Base-by-base conservation (phyloP, 2,888 invertebrate genomes). In the Sialis fuliginosa region DNA sequence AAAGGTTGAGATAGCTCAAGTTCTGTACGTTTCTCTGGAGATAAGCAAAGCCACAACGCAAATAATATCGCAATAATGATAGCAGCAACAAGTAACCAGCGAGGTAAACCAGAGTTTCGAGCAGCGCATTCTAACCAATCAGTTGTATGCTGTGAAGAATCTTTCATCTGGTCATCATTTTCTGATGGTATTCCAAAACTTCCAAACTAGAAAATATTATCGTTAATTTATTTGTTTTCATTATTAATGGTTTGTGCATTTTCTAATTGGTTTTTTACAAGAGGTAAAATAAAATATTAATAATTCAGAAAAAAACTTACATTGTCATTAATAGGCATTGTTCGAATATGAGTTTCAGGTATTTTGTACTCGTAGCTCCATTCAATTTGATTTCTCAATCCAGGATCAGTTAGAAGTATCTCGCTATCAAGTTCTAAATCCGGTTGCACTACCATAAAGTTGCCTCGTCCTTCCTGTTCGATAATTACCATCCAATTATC, bases 41-140 rank as follows among this genome's bases (percentile, higher is more conserved):
- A 54, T 45, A 69, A 60, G 55, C 68, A 69, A 49, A 71, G 54
- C 67, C 68, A 69, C 43, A 70, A 58, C 52, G 68, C 68, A 30
- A 68, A 60, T 42, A 69, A 52, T 44, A 68, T 63, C 22, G 69
- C 67, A 32, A 65, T 55, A 50, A 68, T 56, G 48, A 70, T 61
- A 3, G 67, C 60, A 33, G 63, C 54, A 13, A 64, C 60, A 35
- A 71, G 57, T 42, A 69, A 56, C 56, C 67, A 62, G 30, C 66
- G 60, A 1, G 71, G 68, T 45, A 70, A 58, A n/a, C 70, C 70
- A 1, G 69, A 68, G 53, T 69, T 69, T 40, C 61, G 59, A 1
- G 69, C 60, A 5, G 62, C 62, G 52, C 64, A 64, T 48, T 63
- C 63, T 48, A 64, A 53, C 63, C 63, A 63, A 52, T 60, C 60